Base-by-base conservation (phyloP, 2,888 invertebrate species). In the Napeogenes inachia region DNA sequence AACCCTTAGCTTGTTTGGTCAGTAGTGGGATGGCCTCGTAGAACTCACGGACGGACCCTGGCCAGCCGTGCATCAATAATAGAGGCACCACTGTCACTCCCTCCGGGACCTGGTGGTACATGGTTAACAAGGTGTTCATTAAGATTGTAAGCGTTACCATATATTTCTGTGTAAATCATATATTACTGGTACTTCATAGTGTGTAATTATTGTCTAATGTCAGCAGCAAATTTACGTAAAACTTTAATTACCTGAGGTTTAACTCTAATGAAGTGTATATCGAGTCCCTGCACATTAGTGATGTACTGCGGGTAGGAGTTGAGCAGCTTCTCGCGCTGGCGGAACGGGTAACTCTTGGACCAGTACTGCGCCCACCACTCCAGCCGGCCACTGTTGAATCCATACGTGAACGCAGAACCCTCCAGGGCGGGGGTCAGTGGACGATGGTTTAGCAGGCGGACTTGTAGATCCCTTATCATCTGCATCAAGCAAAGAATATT, bases 41-140 rank as follows among this genome's bases (percentile, higher is more conserved):
- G 82, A 97, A 97, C 84, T 98, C 97, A n/a, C 94, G 89, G 2
- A 97, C 92, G 0, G 95, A 96, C 0, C 97, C 96, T 0, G 97
- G 97, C 98, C 98, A 98, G 47, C 98, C 98, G 78, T 98, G 97
- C 13, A 95, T 82, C 56, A 98, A 71, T 3, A 96, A 81, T 0
- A 96, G 73, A 0, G 96, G 95, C 0, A 94, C 70, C 0, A 93
- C 91, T 71, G 80, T 68, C 4, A 82, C 65, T 72, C 76, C 70
- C 78, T 84, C 69, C 8, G 81, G 75, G 0, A 84, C 91, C 66
- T 13, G n/a, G 5, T 46, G 12, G 30, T 57, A 32, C 2, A 13
- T n/a, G 6, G n/a, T 47, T n/a, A 6, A n/a, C 2, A 13, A 47
- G n/a, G 6, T 21, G 21, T 21, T 21, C 21, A 21, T 21, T 1